Evolutionary conservation across 2,797 vertebrate genomes (phyloP).

Genomic region (Ateles fusciceps): DNA sequence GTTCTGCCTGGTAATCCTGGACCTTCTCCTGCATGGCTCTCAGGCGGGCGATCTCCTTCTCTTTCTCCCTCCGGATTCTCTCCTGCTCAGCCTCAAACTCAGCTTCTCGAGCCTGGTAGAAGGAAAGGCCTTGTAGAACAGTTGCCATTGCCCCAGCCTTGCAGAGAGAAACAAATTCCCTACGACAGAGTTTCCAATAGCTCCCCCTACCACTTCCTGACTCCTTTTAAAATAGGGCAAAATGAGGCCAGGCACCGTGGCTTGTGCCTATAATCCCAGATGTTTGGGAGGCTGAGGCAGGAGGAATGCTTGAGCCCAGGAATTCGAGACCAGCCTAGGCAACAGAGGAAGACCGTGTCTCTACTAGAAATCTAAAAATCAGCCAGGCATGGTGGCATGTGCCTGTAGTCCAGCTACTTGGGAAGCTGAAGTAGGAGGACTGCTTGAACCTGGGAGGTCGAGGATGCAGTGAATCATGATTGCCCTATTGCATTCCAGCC

Average conservation of each 20-base stretch:
- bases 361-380: neutral
- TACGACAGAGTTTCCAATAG: neutral
- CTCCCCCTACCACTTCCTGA: neutral
- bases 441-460: neutral
- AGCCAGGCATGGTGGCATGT: neutral
- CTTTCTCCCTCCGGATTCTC: conserved; percentile 89
- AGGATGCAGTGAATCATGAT: neutral
- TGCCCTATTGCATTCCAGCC: neutral
- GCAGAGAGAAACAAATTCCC: neutral
- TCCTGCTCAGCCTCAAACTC: conserved; percentile 89
- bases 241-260: neutral
- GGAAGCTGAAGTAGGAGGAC: neutral
- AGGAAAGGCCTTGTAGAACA: neutral
- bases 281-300: neutral
- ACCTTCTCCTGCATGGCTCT: conserved; percentile 89
- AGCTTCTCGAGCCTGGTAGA: conserved; percentile 87
- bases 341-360: neutral
- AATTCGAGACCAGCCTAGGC: neutral
- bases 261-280: neutral
- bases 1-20: conserved; percentile 89
- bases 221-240: neutral
- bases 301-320: neutral
- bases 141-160: neutral
- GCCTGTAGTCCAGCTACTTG: neutral
- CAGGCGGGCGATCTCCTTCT: conserved; percentile 88